Evolutionary conservation across 2,888 invertebrate species (phyloP), one percentile per base, ranked within the genome.

Genomic region (Drosophila leonis): DNA sequence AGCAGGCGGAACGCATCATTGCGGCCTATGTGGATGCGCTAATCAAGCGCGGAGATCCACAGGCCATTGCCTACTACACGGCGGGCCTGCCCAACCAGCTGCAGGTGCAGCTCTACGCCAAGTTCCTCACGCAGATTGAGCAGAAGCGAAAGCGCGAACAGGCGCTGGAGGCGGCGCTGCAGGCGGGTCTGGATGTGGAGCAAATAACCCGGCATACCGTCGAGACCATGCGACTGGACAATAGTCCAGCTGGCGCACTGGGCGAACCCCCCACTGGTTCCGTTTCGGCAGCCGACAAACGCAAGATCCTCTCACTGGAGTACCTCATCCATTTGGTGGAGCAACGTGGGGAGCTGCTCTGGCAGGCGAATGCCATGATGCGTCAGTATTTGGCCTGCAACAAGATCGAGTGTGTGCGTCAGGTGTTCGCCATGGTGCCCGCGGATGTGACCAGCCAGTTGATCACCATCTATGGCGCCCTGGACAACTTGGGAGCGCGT

Each of bases 281-380:
- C 67, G 94, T 96, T 20, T 96, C 95, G 0, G 94, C 94, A 83
- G 94, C 95, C 39, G 97, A 98, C 92, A 93, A 95, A 64, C 94
- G 94, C 70, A 96, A 96, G 92, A 96, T 97, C 56, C 95, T 95
- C 37, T 95, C 97, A 1, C 93, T 98, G 3, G 98, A 98, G 91
- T 98, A 98, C 98, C 93, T 98, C 10, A 94, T 96, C 29, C 96
- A 97, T 84, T 95, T 97, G 88, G 94, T 95, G 15, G 94, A 95
- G 54, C 98, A 98, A 92, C 93, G 96, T 46, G 94, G 95, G 42
- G 98, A 98, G 93, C 96, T 97, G 12, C 91, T 98, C 27, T 95
- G 96, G 94, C 96, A 98, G 90, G 95, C 97, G n/a, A 98, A 98
- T 94, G 96, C 97, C 18, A 94, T 98, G 91, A 96, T 98, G 88